Conservation (phyloP, 2,797 vertebrate genomes). For the Manis javanica region DNA sequence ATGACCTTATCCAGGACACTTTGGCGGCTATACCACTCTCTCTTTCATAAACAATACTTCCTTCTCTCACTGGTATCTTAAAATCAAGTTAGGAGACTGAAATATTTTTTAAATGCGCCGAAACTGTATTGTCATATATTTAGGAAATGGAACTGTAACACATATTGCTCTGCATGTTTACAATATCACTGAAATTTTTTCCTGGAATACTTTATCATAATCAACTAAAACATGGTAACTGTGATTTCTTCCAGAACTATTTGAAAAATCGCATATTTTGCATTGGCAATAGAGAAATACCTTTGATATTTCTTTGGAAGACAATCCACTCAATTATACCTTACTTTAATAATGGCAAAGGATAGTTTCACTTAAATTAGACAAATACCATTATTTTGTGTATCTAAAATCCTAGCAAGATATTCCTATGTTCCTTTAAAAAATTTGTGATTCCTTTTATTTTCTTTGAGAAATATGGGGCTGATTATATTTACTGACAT, state of each 20-base stretch:
- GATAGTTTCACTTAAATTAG: not conserved
- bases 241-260: not conserved
- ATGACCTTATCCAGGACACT: fast-evolving
- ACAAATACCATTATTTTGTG: not conserved
- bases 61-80: not conserved
- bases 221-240: not conserved
- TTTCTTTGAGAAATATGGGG: not conserved
- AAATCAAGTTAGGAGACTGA: not conserved
- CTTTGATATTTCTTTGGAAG: not conserved
- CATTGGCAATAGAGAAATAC: not conserved
- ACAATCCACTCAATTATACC: not conserved
- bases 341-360: not conserved
- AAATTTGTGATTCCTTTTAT: not conserved
- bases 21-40: not conserved
- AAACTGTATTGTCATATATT: not conserved
- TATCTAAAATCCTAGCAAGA: not conserved
- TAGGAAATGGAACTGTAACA: not conserved
- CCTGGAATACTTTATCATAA: not conserved
- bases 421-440: not conserved
- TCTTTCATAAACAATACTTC: not conserved
- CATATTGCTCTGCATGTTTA: not conserved
- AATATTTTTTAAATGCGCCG: not conserved
- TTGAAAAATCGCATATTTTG: not conserved
- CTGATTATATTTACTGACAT: conserved; percentile 46
- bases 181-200: not conserved